Percentiles rank a stretch among this genome's conserved stretches.
Evolutionary conservation across 2,888 invertebrate species (phyloP).

Genomic region (Amblyjoppa proteus): DNA sequence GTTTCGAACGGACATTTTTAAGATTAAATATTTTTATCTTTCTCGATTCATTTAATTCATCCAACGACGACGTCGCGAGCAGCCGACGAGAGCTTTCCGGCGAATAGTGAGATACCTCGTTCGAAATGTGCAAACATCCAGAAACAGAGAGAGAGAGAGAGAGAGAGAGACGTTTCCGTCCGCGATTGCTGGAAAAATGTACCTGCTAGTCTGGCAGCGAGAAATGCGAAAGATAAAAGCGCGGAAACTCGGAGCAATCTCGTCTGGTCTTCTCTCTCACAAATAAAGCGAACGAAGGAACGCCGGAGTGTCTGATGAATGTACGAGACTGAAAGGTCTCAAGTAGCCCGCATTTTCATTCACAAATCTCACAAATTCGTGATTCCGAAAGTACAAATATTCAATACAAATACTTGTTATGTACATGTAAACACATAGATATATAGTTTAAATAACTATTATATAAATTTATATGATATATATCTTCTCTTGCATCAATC

Average conservation of each 20-base stretch:
- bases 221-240: neutral
- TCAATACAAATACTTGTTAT: neutral
- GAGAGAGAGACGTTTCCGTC: neutral
- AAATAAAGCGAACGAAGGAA: slow-evolving; percentile 1
- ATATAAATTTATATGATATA: neutral
- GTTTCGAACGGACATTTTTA: neutral
- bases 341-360: neutral
- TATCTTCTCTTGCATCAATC: neutral
- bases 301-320: neutral
- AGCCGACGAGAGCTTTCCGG: neutral
- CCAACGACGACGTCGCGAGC: neutral
- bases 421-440: neutral
- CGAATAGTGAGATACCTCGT: neutral
- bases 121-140: slow-evolving; percentile 7
- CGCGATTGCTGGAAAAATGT: neutral
- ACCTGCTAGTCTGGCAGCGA: neutral
- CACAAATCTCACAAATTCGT: slow-evolving; percentile 3
- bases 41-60: neutral
- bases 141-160: neutral
- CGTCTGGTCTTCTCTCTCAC: neutral
- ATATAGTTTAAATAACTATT: neutral
- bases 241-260: neutral
- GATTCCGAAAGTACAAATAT: slow-evolving; percentile 8
- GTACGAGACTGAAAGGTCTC: neutral
- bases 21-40: neutral